These are phyloP conservation scores for Diorhabda carinulata DNA, from an alignment of 1,140 invertebrate genomes.

Conservation along the genomic window DNA sequence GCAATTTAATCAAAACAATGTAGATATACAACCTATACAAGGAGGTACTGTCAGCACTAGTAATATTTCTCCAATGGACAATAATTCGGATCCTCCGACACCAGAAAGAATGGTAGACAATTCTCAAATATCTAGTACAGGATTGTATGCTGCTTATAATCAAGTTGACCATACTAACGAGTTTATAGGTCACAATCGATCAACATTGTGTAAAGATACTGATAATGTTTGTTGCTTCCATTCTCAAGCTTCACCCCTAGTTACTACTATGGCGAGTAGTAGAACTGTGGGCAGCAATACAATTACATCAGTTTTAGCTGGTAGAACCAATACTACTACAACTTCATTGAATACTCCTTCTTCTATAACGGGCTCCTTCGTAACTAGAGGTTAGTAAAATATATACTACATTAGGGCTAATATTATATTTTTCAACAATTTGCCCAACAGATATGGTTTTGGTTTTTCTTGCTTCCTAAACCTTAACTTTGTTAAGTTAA, in stretches of 20 bases:
- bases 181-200: constrained; percentile 7
- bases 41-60: constrained; percentile 72
- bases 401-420: too few relatives aligned
- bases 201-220: constrained; percentile 10
- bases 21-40: constrained; percentile 65
- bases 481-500: too few relatives aligned
- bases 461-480: too few relatives aligned
- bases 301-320: constrained; percentile 71
- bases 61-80: constrained; percentile 63
- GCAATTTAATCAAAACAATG: constrained; percentile 47
- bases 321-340: constrained; percentile 68
- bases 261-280: constrained; percentile 73
- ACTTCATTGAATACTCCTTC: constrained; percentile 66
- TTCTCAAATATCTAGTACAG: constrained; percentile 5
- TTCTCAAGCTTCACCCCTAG: constrained; percentile 35
- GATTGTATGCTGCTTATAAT: constrained; percentile 11
- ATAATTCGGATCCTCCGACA: constrained; percentile 50
- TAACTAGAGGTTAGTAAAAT: too few relatives aligned
- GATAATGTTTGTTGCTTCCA: constrained; percentile 21
- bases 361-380: constrained; percentile 37
- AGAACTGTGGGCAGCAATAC: constrained; percentile 65
- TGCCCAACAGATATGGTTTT: too few relatives aligned
- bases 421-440: too few relatives aligned
- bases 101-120: constrained; percentile 39
- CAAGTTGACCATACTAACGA: constrained; percentile 16